Conservation (phyloP, 2,797 vertebrate species). For the Gadopsis marmoratus region DNA sequence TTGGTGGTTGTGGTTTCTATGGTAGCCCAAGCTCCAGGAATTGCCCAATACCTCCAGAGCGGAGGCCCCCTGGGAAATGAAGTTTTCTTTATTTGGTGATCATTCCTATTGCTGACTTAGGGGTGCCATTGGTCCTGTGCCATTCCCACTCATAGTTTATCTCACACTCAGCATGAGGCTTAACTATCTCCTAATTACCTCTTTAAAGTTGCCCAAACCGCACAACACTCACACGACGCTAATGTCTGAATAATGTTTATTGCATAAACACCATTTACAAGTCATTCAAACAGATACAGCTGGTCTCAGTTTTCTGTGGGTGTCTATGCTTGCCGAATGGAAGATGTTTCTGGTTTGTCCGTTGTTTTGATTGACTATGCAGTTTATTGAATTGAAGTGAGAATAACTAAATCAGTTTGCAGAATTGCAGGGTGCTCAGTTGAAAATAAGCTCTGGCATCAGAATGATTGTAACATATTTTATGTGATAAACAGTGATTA, state of each 20-base stretch:
- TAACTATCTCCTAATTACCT: constrained; percentile 76
- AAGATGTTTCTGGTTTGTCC: constrained; percentile 66
- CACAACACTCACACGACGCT: constrained; percentile 67
- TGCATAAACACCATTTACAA: constrained; percentile 80
- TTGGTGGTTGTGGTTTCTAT: constrained; percentile 68
- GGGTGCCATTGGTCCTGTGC: constrained; percentile 64
- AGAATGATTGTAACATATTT: constrained; percentile 10
- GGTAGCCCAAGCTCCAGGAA: constrained; percentile 48
- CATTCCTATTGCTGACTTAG: constrained; percentile 61
- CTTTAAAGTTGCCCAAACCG: constrained; percentile 72
- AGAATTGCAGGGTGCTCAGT: background rate
- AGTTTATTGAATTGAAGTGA: constrained; percentile 38
- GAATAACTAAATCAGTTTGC: constrained; percentile 41
- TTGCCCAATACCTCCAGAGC: constrained; percentile 65
- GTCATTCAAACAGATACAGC: constrained; percentile 72
- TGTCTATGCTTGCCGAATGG: constrained; percentile 50
- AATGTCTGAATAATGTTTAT: constrained; percentile 80
- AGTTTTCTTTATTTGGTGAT: constrained; percentile 66
- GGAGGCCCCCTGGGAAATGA: constrained; percentile 57
- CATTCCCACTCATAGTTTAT: constrained; percentile 71
- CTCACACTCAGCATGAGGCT: constrained; percentile 65
- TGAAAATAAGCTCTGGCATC: constrained; percentile 27
- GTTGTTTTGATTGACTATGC: constrained; percentile 54
- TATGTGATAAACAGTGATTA: constrained; percentile 22
- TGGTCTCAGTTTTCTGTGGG: constrained; percentile 62